Evolutionary conservation across 37 sponge, comb jelly and placozoan species (phyloP), one percentile per base, ranked within the genome.

Genomic region (Hormiphora californensis): DNA sequence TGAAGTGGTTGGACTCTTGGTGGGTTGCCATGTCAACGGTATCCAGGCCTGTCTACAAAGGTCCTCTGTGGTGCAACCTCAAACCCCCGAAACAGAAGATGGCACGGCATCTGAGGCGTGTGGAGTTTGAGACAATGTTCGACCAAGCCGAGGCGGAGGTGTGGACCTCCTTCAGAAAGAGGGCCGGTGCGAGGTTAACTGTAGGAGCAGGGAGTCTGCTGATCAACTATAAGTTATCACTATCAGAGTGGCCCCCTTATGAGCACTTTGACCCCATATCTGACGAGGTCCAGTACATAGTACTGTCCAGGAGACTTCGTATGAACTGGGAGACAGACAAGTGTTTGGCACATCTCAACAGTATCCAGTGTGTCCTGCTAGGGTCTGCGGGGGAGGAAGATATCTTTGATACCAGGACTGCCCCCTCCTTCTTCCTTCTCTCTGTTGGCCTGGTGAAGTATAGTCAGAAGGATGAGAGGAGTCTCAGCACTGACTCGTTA

Each of bases 1-100:
- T 73, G 2, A 73, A 73, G 25, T 73, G 81, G 81, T 21, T 73
- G 46, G 81, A 73, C 23, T 36, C 81, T n/a, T 73, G 81, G 81
- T 43, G 46, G 3, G 81, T 73, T 3, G 81, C 43, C 1, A 28
- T 73, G 0, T 43, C 46, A 3, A 73, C 81, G 4, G 81, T 73
- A 38, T 40, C 81, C 9, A 39, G 81, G 23, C 81, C 81, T 21
- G 81, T 73, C 9, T 73, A 43, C 46, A 73, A 73, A 41, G 81
- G 81, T 1, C 12, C 46, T 21, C 81, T 73, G 1, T 73, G 81
- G 81, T 43, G 43, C 2, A 73, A 73, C 25, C 22, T n/a, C 25
- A 73, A 73, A 40, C 81, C 81, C 1, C 35, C 81, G 27, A 73
- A 73, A 30, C 40, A 73, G 38, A 73, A 73, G 25, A 43, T 73